Conservation (phyloP, 2,113 vertebrate species). For the Grantiella picta region DNA sequence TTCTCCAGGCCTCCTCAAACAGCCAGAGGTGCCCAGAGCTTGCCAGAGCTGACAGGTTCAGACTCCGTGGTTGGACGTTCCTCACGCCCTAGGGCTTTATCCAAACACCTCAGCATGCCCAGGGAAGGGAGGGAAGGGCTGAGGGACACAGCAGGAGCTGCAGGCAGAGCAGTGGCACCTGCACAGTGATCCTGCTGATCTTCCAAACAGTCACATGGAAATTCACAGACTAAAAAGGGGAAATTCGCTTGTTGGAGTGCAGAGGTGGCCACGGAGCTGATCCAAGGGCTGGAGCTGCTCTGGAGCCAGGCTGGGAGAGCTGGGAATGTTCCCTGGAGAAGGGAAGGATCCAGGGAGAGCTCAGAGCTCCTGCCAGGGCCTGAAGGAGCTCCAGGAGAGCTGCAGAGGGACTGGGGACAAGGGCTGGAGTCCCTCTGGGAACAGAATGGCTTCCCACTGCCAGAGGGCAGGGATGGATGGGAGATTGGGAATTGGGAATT, state of each 20-base stretch:
- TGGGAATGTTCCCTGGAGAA: neutral
- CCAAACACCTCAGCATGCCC: neutral
- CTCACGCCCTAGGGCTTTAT: accelerated
- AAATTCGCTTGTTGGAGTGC: accelerated
- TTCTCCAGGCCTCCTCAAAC: neutral
- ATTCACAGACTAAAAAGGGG: accelerated
- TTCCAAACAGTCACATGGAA: accelerated
- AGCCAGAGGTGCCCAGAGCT: neutral
- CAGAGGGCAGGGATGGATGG: neutral
- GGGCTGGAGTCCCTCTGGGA: no score
- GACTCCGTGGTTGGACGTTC: accelerated
- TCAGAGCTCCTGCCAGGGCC: neutral
- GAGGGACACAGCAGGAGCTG: neutral
- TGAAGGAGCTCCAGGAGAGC: neutral
- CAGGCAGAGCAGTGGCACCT: neutral
- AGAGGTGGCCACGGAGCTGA: accelerated
- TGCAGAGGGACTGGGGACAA: neutral
- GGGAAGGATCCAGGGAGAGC: neutral
- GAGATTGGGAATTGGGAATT: neutral
- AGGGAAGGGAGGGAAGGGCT: neutral
- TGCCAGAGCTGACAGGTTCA: neutral
- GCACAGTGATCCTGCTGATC: accelerated
- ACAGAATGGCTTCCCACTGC: neutral
- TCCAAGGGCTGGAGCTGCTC: neutral
- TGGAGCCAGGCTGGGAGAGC: neutral